Evolutionary conservation across 2,797 vertebrate species (phyloP), one percentile per base, ranked within the genome.

Genomic region (Lutra lutra): DNA sequence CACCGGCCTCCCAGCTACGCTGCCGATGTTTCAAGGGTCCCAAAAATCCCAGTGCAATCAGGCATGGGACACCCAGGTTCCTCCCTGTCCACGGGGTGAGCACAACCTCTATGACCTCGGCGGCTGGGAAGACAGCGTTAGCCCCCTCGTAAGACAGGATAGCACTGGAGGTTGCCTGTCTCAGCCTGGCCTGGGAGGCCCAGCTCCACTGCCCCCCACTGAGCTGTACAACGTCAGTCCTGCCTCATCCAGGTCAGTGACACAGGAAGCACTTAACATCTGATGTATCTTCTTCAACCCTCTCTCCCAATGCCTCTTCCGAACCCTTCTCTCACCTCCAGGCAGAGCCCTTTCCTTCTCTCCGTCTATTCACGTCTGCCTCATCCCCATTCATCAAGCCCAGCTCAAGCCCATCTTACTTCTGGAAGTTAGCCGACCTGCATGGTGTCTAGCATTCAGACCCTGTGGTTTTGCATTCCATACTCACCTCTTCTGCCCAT

Each of bases 151-250:
- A 23, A 10, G 43, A 29, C 60, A 78, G 54, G n/a, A 7, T 29
- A 43, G 64, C n/a, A 60, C 40, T 58, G 73, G 56, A 90, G 62
- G 80, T 8, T n/a, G 9, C 7, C 27, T 1, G 21, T 56, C 66
- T 23, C 70, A 35, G 51, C 1, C 86, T 82, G 93, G 79, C 46
- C 40, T 48, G 35, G 73, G 56, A 64, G 89, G 83, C 70, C 72
- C 43, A 14, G 14, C 23, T 77, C 21, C 0, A 5, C 0, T 1
- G 25, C 4, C 40, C 68, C 27, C 13, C 14, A 2, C 0, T 1
- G 51, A 29, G 14, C 48, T n/a, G 25, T 11, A 35, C 58, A 43
- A 8, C 5, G 32, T 58, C 27, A 18, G 66, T 20, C 46, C 25
- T 48, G 15, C 14, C 4, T 38, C 40, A 27, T 2, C 10, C 18